A percentile compares a stretch with the other conserved stretches of the same genome.
phyloP scores from a whole-genome alignment of 2,113 vertebrate genomes.

The Hippocampus barbouri region DNA sequence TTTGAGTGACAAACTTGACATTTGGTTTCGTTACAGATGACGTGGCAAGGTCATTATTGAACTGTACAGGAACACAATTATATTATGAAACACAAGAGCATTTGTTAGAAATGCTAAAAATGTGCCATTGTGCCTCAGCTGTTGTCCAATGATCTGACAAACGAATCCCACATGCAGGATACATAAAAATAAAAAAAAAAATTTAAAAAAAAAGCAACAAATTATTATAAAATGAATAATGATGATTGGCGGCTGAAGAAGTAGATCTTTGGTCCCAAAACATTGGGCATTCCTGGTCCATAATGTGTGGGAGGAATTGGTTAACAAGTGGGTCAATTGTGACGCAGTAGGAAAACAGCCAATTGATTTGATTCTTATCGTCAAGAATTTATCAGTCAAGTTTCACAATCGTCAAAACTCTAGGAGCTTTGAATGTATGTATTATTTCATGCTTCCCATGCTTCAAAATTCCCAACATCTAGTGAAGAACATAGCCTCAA shows the following conservation, averaged over 20 bases:
- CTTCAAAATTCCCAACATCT: not conserved
- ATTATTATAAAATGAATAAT: conserved; percentile 19
- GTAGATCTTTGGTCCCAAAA: not conserved
- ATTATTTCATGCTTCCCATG: not conserved
- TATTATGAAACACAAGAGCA: conserved; percentile 4
- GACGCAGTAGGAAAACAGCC: conserved; percentile 8
- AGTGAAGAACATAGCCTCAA: conserved; percentile 11
- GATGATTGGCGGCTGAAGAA: conserved; percentile 1
- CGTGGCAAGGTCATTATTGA: conserved; percentile 12
- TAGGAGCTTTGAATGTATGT: not conserved
- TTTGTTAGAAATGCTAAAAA: not conserved
- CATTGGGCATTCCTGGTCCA: not conserved
- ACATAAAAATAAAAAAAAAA: conserved; percentile 9
- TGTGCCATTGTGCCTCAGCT: not conserved
- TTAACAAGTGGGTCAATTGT: conserved; percentile 14
- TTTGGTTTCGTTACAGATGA: conserved; percentile 9
- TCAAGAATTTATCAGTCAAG: no score
- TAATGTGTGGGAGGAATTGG: conserved; percentile 30
- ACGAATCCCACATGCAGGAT: not conserved
- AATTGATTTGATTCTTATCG: not conserved
- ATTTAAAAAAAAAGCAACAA: conserved; percentile 15
- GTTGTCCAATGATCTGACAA: conserved; percentile 24
- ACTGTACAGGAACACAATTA: conserved; percentile 8
- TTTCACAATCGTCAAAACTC: no score
- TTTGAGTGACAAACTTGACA: conserved; percentile 6